Conservation (phyloP, 2,113 vertebrate genomes). For the Tyto alba region DNA sequence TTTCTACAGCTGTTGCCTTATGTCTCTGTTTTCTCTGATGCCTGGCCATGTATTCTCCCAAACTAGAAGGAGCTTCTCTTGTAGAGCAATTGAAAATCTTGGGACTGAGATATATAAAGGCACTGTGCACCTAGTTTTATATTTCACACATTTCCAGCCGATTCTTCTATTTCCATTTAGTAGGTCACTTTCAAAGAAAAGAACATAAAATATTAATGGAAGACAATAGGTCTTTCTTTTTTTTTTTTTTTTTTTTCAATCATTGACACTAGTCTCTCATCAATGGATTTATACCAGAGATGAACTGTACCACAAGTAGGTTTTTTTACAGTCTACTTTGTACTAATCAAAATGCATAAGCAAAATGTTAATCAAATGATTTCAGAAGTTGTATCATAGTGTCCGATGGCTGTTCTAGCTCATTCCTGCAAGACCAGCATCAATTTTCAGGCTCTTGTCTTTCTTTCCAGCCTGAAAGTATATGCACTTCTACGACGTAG, state of each 20-base stretch:
- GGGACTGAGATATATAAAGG: not conserved
- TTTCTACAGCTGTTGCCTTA: slow-evolving; percentile 35
- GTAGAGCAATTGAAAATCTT: not conserved
- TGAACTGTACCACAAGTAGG: not conserved
- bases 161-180: not conserved
- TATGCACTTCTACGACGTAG: not conserved
- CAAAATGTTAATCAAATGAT: not conserved
- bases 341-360: not conserved
- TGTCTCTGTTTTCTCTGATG: not conserved
- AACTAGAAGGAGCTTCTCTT: not conserved
- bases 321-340: not conserved
- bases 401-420: not conserved
- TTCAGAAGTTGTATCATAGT: not conserved
- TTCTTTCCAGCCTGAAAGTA: not conserved
- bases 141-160: not conserved
- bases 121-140: not conserved
- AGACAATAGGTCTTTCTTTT: not conserved
- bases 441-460: not conserved
- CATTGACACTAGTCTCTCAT: not conserved
- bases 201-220: not conserved
- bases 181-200: not conserved
- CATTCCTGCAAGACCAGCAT: not conserved
- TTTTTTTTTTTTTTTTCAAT: not conserved
- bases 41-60: not conserved
- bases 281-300: not conserved